Base-by-base conservation (phyloP, 2,113 vertebrate genomes). In the Tichodroma muraria region DNA sequence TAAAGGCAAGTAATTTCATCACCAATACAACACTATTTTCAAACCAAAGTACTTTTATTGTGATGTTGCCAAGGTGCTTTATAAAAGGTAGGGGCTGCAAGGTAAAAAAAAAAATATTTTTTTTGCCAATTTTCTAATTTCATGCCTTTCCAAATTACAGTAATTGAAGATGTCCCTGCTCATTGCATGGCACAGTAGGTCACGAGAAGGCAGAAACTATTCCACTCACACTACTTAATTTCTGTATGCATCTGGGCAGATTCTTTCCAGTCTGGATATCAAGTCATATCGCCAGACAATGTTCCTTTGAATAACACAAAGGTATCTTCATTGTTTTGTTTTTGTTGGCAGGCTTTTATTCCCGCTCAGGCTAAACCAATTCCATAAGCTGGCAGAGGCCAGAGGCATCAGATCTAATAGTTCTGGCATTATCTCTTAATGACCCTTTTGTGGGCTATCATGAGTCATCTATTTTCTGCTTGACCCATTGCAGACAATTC, bases 381-480 rank as follows among this genome's bases (percentile, higher is more conserved):
- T 88, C 42, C 16, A 6, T 57, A 72, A 88, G 5, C 7, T 1
- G 3, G 30, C n/a, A 91, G 59, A 72, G 25, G 71, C 35, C 68
- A 70, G 76, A 73, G 11, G 4, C 76, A 93, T 47, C 71, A 83
- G 77, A 66, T 65, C 56, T 80, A 85, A 90, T 88, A 85, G 15
- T 59, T 77, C 35, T 91, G 76, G 23, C 60, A 50, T 88, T 95
- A 57, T 77, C 23, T 83, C 63, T 80, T 91, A 90, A 85, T n/a
- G 50, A 93, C 28, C 11, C n/a, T 90, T 93, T 80, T 73, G 42
- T 42, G 38, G 47, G 19, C 24, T 77, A 54, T 64, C 15, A 5
- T 88, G 71, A 94, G 64, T 91, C 85, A 90, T 88, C 60, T 73
- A 30, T 90, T 90, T 85, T 65, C 35, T 91, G 23, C 54, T 88